Conservation (phyloP, 2,113 vertebrate genomes). For the Paratilapia polleni region DNA sequence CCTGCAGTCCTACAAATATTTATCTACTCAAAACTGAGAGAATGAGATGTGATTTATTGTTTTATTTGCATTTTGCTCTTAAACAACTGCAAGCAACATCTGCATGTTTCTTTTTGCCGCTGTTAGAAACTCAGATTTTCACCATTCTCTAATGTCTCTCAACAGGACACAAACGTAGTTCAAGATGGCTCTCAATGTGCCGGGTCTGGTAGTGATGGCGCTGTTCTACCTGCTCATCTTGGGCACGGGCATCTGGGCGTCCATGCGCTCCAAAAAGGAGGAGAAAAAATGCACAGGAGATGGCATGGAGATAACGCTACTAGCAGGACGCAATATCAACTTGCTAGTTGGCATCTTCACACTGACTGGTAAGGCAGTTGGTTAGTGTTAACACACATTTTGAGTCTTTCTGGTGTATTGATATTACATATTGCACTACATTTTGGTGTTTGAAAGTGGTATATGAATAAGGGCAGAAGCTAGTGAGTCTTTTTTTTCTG, state of each 20-base stretch:
- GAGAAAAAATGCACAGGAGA: slow-evolving; percentile 77
- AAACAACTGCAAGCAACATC: background rate
- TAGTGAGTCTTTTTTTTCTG: background rate
- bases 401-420: background rate
- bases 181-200: slow-evolving; percentile 71
- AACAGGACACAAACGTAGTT: slow-evolving; percentile 22
- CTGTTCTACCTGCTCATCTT: slow-evolving; percentile 81
- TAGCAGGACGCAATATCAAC: slow-evolving; percentile 84
- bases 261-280: slow-evolving; percentile 81
- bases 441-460: background rate
- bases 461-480: background rate
- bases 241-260: slow-evolving; percentile 85
- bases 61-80: background rate
- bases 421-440: background rate
- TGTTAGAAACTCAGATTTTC: background rate
- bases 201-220: slow-evolving; percentile 77
- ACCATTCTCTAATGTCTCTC: slow-evolving; percentile 16
- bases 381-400: background rate
- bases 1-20: slow-evolving; percentile 4
- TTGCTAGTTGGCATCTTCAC: slow-evolving; percentile 83
- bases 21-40: background rate
- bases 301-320: slow-evolving; percentile 82
- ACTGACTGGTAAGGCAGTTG: slow-evolving; percentile 59
- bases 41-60: background rate
- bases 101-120: background rate